Evolutionary conservation across 2,113 vertebrate genomes (phyloP), one percentile per base, ranked within the genome.

Genomic region (Fukomys damarensis): DNA sequence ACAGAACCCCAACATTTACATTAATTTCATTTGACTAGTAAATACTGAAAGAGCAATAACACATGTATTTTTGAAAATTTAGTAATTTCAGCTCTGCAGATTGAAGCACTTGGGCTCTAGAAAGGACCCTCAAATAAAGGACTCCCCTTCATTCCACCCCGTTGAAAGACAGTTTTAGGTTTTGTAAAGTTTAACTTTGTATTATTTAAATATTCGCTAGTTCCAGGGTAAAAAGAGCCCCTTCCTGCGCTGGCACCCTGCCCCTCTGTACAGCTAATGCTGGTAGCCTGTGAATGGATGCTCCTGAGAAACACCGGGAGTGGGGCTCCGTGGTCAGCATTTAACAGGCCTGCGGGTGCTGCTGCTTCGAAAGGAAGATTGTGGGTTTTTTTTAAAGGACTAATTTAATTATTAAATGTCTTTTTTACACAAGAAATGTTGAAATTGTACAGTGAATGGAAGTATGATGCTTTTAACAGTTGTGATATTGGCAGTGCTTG

Each of bases 1-100:
- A 65, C 93, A 70, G 58, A 89, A 85, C 2, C 13, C 19, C 82
- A 76, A 59, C 32, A 68, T 92, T 94, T 83, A 79, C 7, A 35
- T 93, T 96, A 81, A 93, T 80, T 93, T 93, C 66, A 80, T 65
- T 88, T 94, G 76, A 63, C 26, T 84, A 72, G 35, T 43, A 92
- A 94, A 38, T 93, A 58, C 35, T 63, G 41, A 4, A 68, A 30
- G 82, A 79, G 22, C 7, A 89, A 2, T 65, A 56, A 91, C 70
- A 26, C 41, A 56, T 80, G 4, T 14, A 65, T 68, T 90, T 95
- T 87, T 46, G 68, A 93, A 82, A 72, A 74, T 79, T 59, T 66
- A 63, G n/a, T 84, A 70, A 83, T 76, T 76, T 76, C 16, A n/a
- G 11, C 32, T 91, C 59, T 86, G 30, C 63, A 63, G 7, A 80